Conservation (phyloP, 64 coral and sea anemone species). For the Porites australiensis region DNA sequence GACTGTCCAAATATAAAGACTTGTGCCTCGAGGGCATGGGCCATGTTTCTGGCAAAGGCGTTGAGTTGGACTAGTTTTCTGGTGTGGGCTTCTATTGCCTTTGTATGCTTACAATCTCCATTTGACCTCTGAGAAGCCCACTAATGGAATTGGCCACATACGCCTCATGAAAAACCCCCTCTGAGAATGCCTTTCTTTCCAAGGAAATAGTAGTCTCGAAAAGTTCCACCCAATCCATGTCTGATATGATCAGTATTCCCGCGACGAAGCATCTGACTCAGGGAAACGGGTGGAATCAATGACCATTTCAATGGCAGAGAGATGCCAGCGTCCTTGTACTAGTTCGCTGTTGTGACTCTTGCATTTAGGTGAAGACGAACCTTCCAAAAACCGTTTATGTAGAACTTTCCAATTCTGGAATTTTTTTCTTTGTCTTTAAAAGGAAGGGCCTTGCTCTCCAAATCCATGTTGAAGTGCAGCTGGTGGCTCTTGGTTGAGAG, state of each 20-base stretch:
- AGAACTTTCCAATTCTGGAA: background rate
- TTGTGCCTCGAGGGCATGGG: too few relatives aligned
- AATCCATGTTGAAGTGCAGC: background rate
- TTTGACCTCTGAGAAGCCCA: too few relatives aligned
- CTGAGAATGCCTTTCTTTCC: background rate
- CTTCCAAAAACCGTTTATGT: background rate
- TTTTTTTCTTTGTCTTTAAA: background rate
- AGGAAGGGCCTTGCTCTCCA: background rate
- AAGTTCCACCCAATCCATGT: background rate
- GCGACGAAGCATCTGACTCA: slow-evolving; percentile 61
- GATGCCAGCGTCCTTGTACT: too few relatives aligned
- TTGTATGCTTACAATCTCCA: too few relatives aligned
- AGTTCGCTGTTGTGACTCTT: too few relatives aligned
- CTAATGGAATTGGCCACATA: slow-evolving; percentile 14
- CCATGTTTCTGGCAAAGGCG: slow-evolving; percentile 57
- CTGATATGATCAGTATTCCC: slow-evolving; percentile 57
- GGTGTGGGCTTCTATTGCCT: slow-evolving; percentile 9
- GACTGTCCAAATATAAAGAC: too few relatives aligned
- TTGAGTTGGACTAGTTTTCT: slow-evolving; percentile 66
- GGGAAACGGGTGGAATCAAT: slow-evolving; percentile 61
- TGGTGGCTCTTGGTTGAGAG: background rate
- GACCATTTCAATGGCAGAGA: slow-evolving; percentile 39
- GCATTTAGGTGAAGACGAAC: too few relatives aligned
- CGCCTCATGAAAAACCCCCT: slow-evolving; percentile 57
- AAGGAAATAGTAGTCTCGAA: too few relatives aligned